Base-by-base conservation (phyloP, 64 coral and sea anemone genomes). In the Stichodactyla helianthus region DNA sequence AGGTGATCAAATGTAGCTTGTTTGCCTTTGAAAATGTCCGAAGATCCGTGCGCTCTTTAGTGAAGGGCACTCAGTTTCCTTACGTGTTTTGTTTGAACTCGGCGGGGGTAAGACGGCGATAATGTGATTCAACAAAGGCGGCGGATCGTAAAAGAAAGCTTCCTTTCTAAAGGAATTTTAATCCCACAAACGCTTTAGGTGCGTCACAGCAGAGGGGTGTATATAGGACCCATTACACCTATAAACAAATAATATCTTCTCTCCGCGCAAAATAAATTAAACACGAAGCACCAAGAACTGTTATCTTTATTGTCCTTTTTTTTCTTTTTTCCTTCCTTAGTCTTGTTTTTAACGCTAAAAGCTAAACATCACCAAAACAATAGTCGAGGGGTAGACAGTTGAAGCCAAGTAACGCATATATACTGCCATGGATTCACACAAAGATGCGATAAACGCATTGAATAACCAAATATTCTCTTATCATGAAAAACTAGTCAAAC, bases 161-260 rank as follows among this genome's bases (percentile, higher is more conserved):
- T 74, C 22, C 25, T 74, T 74, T 74, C 68, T 13, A 74, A 74
- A 74, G 68, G 68, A 74, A 74, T 74, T 74, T 74, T 74, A 74
- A 74, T 74, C 68, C 25, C 25, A 31, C 25, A 71, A 74, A 3
- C 68, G 68, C 11, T 71, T 28, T 71, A 11, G 16, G n/a, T 25
- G 68, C 25, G 68, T 27, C 62, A 65, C 62, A 12, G 25, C 27
- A 27, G 28, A 71, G 22, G 68, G n/a, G 68, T 4, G n/a, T 74
- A 74, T 74, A 74, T 74, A 27, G 25, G 68, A 74, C n/a, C 23
- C 25, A 8, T 74, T 74, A 74, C 7, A 26, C 6, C 25, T 12
- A 5, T 13, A 2, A 74, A 31, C 10, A 9, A n/a, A 74, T 74
- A 65, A 65, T 65, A 65, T 65, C 14, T 60, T 15, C 13, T 63